Evolutionary conservation across 2,888 invertebrate genomes (phyloP).

Genomic region (Lithosia quadra): DNA sequence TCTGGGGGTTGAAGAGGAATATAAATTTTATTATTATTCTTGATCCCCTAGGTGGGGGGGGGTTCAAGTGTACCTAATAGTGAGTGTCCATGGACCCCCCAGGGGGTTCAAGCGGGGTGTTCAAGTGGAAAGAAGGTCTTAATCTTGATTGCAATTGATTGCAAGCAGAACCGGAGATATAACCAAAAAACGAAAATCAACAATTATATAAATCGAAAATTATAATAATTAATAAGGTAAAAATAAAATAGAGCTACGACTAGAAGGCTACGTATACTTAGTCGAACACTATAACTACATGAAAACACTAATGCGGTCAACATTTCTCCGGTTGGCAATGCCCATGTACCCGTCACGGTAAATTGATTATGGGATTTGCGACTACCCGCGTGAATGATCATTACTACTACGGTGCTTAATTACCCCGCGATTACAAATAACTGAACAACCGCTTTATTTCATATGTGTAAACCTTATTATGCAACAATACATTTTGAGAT

Average conservation of each 20-base stretch:
- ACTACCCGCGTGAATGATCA: conserved; percentile 78
- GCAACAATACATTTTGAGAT: not conserved
- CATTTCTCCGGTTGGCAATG: conserved; percentile 37
- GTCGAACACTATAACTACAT: not conserved
- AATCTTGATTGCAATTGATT: too few relatives aligned
- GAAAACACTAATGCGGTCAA: conserved; percentile 34
- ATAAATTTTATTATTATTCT: too few relatives aligned
- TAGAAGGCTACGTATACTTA: not conserved
- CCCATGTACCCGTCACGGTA: conserved; percentile 74
- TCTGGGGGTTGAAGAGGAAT: too few relatives aligned
- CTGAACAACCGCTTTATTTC: conserved; percentile 66
- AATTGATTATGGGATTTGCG: conserved; percentile 75
- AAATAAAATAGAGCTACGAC: not conserved
- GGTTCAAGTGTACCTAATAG: too few relatives aligned
- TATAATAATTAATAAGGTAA: too few relatives aligned
- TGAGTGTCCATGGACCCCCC: too few relatives aligned
- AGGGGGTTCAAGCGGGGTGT: too few relatives aligned
- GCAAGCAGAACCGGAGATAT: too few relatives aligned
- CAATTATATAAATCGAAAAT: too few relatives aligned
- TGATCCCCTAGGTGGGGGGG: too few relatives aligned
- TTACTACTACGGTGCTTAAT: conserved; percentile 76
- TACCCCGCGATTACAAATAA: conserved; percentile 62
- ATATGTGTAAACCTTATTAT: conserved; percentile 44
- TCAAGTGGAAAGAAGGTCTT: too few relatives aligned
- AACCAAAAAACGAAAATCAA: too few relatives aligned